phyloP scores from a whole-genome alignment of 2,888 invertebrate species.

The Ichneumoninae sp. region DNA sequence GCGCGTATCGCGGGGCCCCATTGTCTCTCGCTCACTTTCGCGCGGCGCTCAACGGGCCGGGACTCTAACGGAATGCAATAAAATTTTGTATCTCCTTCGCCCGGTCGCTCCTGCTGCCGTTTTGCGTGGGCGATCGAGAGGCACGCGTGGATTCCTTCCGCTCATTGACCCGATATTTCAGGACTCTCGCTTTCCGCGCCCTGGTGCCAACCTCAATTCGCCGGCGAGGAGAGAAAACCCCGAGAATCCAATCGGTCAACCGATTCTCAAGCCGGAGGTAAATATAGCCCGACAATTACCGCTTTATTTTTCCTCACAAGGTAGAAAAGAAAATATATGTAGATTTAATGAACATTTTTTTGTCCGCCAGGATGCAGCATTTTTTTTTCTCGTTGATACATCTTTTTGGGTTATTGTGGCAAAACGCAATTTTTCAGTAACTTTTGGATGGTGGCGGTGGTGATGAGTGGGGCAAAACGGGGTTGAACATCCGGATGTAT shows the following conservation, averaged over 20 bases:
- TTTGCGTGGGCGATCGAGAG: slow-evolving; percentile 62
- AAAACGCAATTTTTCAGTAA: no score
- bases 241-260: not conserved
- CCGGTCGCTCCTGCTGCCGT: slow-evolving; percentile 41
- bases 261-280: not conserved
- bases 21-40: slow-evolving; percentile 55
- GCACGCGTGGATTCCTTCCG: slow-evolving; percentile 66
- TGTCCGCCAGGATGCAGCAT: no score
- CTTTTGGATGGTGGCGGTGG: no score
- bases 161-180: slow-evolving; percentile 68
- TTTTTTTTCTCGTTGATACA: no score
- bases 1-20: slow-evolving; percentile 40
- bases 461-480: no score
- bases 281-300: no score
- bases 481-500: no score
- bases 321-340: no score
- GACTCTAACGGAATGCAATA: slow-evolving; percentile 62
- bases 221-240: not conserved
- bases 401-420: no score
- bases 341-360: no score
- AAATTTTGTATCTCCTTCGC: slow-evolving; percentile 41
- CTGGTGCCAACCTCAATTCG: slow-evolving; percentile 45
- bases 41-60: slow-evolving; percentile 24
- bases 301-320: no score
- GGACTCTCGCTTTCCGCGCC: slow-evolving; percentile 57